Conservation (phyloP, 2,888 invertebrate genomes). For the Cantharis nigra region DNA sequence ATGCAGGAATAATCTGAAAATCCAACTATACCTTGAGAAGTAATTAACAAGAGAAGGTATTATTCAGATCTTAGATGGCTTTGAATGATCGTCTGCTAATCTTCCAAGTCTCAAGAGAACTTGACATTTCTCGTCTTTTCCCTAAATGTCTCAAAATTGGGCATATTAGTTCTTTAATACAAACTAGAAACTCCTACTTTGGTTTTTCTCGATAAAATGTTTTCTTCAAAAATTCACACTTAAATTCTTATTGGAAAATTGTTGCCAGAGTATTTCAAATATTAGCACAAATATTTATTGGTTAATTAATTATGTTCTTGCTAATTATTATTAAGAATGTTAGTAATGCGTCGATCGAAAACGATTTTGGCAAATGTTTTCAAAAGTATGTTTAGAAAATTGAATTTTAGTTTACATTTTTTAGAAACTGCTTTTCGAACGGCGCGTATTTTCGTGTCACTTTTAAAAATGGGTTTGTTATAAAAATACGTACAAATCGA, state of each 20-base stretch:
- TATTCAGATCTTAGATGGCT: constrained; percentile 34
- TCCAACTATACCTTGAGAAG: constrained; percentile 30
- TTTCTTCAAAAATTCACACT: background rate
- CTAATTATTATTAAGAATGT: constrained; percentile 23
- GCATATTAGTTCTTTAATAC: constrained; percentile 12
- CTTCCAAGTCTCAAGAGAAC: constrained; percentile 28
- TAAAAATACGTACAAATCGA: constrained; percentile 41
- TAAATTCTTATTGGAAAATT: background rate
- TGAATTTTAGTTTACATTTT: background rate
- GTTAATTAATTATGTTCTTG: constrained; percentile 25
- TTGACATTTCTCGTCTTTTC: constrained; percentile 9
- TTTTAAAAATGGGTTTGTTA: constrained; percentile 17
- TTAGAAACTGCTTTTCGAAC: background rate
- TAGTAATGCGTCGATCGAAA: constrained; percentile 12
- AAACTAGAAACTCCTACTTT: constrained; percentile 2
- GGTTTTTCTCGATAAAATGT: background rate
- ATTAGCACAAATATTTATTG: constrained; percentile 14
- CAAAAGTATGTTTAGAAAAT: background rate
- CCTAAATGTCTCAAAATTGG: background rate
- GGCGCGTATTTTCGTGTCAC: background rate
- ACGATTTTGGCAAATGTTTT: background rate
- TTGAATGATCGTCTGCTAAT: constrained; percentile 33
- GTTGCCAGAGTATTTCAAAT: constrained; percentile 14
- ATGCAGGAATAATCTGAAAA: constrained; percentile 25
- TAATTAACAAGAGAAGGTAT: constrained; percentile 32